Evolutionary conservation across 2,113 vertebrate species (phyloP).

Genomic region (Phylloscopus trochilus): DNA sequence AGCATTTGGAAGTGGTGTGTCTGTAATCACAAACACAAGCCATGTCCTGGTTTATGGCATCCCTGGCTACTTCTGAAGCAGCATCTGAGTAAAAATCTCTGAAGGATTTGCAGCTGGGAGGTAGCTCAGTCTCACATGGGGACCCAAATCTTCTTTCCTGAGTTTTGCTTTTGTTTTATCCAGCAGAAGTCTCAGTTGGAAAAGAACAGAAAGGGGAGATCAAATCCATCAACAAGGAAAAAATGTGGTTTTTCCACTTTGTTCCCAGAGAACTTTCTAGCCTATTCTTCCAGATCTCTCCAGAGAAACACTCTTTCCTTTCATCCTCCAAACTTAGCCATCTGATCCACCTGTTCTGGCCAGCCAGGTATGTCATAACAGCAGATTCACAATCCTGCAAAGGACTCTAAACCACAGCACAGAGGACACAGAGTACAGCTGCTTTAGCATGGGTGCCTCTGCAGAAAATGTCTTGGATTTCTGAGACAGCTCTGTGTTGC

Average conservation of each 20-base stretch:
- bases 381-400: background rate
- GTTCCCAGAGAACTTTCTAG: background rate
- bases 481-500: background rate
- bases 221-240: background rate
- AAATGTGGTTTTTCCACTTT: background rate
- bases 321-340: background rate
- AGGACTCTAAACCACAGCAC: background rate
- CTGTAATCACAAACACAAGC: fast-evolving
- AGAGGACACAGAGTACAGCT: background rate
- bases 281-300: background rate
- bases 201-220: background rate
- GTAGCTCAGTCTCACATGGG: background rate
- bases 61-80: background rate
- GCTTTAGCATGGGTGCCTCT: background rate
- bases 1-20: background rate
- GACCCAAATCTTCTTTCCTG: background rate
- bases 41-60: background rate
- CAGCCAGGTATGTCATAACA: background rate
- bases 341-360: background rate
- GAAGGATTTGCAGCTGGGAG: background rate
- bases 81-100: background rate
- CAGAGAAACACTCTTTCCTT: background rate
- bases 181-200: background rate
- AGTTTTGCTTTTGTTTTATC: background rate
- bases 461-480: background rate